Evolutionary conservation across 1,140 invertebrate genomes (phyloP), one percentile per base, ranked within the genome.

Genomic region (Drosophila arizonae): DNA sequence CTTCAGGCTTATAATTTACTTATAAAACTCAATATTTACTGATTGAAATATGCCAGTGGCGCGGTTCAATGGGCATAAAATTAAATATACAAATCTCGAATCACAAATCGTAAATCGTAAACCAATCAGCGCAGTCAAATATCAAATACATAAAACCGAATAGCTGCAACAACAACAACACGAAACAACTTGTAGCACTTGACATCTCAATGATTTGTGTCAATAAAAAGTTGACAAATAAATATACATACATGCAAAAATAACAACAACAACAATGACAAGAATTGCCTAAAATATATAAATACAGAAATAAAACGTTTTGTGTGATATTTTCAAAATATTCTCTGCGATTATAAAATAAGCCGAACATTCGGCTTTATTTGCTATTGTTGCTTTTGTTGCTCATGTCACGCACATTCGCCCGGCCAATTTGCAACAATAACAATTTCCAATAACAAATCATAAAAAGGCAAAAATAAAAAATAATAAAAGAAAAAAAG

Each of bases 391-490:
- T 74, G 48, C 26, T 39, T 64, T 52, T 82, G 55, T 30, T 61
- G 72, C 26, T 51, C 36, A 67, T 76, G 76, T 77, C 79, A 82
- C 72, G 72, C 80, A 62, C 79, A 54, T 13, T 66, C 17, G 55
- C 63, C 30, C 33, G 33, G 26, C 24, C 52, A 48, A 33, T 61
- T 51, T 36, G 58, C 78, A 78, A 81, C 66, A 86, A 85, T 85
- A 85, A 86, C 75, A 76, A 72, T 85, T 86, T 33, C 81, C 78
- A 81, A 85, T 78, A 78, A 86, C 74, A 81, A 85, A 77, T 81
- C 74, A 51, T 54, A 63, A 54, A 45, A 15, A 24, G 15, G n/a
- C 9, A n/a, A 74, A 65, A 71, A 66, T 39, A 51, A 48, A 41
- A 48, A 41, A 28, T 15, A 21, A 33, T 1, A 11, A 2, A 6